Evolutionary conservation across 2,113 vertebrate species (phyloP).

Genomic region (Catharus fuscescens): DNA sequence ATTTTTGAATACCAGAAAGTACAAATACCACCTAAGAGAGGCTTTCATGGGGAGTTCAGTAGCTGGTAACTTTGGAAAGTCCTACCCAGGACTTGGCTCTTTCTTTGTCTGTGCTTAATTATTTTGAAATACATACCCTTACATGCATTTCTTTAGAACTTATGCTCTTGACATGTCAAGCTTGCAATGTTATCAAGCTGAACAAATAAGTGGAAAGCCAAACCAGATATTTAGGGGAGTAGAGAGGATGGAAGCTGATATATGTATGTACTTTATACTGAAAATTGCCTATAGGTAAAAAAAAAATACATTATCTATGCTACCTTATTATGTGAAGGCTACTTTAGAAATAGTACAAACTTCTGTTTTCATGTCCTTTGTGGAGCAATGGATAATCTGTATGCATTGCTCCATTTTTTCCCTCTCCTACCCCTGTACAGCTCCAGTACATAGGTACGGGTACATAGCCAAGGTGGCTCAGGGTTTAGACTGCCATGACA

Average conservation of each 20-base stretch:
- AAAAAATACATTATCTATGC: neutral
- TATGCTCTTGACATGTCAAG: neutral
- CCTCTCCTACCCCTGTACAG: neutral
- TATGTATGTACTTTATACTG: neutral
- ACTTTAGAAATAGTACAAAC: neutral
- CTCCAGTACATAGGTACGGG: accelerated
- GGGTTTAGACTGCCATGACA: accelerated
- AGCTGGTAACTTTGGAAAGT: neutral
- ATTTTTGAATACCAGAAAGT: neutral
- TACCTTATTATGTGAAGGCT: neutral
- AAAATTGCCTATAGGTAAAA: neutral
- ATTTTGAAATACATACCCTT: neutral
- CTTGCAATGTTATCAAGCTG: neutral
- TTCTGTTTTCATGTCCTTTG: neutral
- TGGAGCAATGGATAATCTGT: neutral
- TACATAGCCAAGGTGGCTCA: accelerated
- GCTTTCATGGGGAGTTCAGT: neutral
- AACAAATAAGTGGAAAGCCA: neutral
- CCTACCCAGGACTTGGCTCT: neutral
- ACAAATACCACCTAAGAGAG: neutral
- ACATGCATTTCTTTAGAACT: neutral
- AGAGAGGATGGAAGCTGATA: neutral
- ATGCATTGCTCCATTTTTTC: neutral
- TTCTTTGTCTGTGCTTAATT: neutral
- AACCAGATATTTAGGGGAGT: neutral